Evolutionary conservation across 1,140 invertebrate species (phyloP).

Genomic region (Bombyx mandarina): DNA sequence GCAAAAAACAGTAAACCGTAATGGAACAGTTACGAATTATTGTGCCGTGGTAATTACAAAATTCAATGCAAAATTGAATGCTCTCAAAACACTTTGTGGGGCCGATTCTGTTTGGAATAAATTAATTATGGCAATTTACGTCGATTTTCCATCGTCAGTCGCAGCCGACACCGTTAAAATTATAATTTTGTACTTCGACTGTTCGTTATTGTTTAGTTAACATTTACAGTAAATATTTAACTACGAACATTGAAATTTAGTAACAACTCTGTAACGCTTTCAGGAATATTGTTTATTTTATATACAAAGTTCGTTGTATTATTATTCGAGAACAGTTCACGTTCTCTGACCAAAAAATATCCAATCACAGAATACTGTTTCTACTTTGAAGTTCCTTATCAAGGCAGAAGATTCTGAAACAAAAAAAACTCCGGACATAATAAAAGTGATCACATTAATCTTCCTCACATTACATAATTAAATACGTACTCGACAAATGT

Average conservation of each 20-base stretch:
- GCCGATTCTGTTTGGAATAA: constrained; percentile 61
- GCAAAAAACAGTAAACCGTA: constrained; percentile 55
- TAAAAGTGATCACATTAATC: too few species aligned
- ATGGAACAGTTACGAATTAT: constrained; percentile 64
- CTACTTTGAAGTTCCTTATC: too few species aligned
- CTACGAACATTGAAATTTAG: constrained; percentile 5
- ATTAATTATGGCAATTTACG: constrained; percentile 63
- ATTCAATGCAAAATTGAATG: constrained; percentile 66
- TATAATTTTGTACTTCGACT: constrained; percentile 38
- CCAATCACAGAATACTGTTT: too few species aligned
- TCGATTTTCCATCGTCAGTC: constrained; percentile 49
- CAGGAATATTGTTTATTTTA: too few species aligned
- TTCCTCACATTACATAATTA: too few species aligned
- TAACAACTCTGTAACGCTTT: background rate
- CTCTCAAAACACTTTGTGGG: constrained; percentile 46
- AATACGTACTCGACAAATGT: too few species aligned
- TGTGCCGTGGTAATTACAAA: constrained; percentile 67
- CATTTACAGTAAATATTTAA: constrained; percentile 14
- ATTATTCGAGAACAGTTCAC: too few species aligned
- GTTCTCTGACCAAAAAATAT: too few species aligned
- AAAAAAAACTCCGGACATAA: too few species aligned
- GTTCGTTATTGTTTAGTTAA: constrained; percentile 27
- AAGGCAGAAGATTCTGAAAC: too few species aligned
- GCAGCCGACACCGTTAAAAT: constrained; percentile 45
- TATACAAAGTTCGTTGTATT: too few species aligned